phyloP scores from a whole-genome alignment of 1,140 invertebrate genomes.

The Geopemphigus sp. region DNA sequence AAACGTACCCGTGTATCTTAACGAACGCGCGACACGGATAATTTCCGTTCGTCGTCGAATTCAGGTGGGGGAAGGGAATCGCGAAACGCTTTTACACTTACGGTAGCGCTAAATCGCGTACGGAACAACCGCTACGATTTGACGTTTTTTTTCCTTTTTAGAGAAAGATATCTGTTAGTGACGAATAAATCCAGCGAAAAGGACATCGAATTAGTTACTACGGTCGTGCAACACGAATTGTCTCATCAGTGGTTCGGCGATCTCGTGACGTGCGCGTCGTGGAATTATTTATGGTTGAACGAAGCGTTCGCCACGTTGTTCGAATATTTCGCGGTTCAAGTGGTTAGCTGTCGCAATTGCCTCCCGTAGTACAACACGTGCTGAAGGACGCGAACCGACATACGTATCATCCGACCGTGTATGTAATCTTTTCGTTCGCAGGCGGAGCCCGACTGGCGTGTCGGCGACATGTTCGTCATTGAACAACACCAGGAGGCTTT shows the following conservation, averaged over 20 bases:
- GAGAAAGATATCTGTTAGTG: conserved; percentile 47
- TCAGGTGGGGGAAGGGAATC: too few relatives aligned
- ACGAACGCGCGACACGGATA: too few relatives aligned
- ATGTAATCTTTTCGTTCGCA: conserved; percentile 32
- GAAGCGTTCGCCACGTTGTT: conserved; percentile 61
- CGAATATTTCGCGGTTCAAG: conserved; percentile 52
- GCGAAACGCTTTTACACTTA: too few relatives aligned
- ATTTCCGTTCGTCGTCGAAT: too few relatives aligned
- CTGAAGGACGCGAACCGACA: too few relatives aligned
- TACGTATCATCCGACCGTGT: too few relatives aligned
- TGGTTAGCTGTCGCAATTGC: conserved; percentile 15
- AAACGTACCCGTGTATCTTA: too few relatives aligned
- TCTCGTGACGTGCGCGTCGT: conserved; percentile 56
- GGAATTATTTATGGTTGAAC: conserved; percentile 61
- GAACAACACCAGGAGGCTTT: conserved; percentile 58
- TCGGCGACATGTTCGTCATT: conserved; percentile 57
- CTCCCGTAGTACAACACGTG: too few relatives aligned
- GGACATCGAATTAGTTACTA: conserved; percentile 54
- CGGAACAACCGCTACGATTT: not conserved
- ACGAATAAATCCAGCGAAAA: conserved; percentile 33
- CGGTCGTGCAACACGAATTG: conserved; percentile 60
- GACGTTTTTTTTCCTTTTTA: conserved; percentile 13
- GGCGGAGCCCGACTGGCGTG: conserved; percentile 55
- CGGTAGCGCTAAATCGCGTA: too few relatives aligned
- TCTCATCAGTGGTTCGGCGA: conserved; percentile 60